Evolutionary conservation across 2,113 vertebrate genomes (phyloP).

Genomic region (Collichthys lucidus): DNA sequence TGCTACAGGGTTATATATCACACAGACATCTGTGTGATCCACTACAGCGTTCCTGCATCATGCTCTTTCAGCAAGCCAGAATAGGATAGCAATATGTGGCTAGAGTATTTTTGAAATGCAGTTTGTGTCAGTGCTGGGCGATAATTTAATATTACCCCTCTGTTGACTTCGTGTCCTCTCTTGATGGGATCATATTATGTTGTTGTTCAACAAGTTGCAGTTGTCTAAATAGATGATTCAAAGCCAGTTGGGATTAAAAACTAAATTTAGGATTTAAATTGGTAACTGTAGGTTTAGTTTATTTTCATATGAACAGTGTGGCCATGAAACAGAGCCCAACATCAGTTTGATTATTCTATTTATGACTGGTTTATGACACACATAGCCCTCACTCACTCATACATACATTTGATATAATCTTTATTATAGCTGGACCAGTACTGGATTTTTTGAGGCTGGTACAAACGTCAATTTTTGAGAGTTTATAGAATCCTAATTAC

Average conservation of each 20-base stretch:
- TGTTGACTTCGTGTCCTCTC: not conserved
- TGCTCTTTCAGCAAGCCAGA: not conserved
- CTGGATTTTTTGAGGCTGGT: no score
- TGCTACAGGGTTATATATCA: not conserved
- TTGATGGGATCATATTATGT: not conserved
- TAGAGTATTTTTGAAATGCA: not conserved
- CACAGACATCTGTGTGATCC: constrained; percentile 9
- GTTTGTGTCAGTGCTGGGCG: not conserved
- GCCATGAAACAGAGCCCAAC: no score
- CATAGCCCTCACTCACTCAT: no score
- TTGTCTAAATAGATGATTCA: not conserved
- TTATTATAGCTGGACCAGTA: no score
- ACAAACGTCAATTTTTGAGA: no score
- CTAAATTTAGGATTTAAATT: not conserved
- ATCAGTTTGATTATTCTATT: no score
- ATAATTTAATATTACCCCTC: not conserved
- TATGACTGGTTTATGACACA: no score
- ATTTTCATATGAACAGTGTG: no score
- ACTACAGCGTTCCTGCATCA: not conserved
- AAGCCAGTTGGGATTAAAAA: not conserved
- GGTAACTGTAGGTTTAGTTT: not conserved
- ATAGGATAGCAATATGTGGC: not conserved
- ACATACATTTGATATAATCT: no score
- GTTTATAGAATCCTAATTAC: no score
- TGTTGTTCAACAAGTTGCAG: not conserved